Base-by-base conservation (phyloP, 1,140 invertebrate genomes). In the Drosophila arawakana region DNA sequence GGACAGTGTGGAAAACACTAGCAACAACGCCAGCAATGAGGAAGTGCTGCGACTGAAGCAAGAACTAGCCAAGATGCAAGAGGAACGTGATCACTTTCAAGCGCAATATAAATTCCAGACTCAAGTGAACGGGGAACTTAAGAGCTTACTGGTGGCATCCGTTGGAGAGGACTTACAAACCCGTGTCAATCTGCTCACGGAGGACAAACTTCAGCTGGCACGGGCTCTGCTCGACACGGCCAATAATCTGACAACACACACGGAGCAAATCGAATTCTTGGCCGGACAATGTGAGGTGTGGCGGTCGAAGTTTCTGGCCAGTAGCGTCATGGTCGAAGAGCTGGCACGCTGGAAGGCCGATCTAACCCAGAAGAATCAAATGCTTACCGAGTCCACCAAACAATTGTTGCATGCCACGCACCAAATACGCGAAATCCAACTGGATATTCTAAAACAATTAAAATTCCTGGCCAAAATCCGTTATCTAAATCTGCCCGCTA, bases 261-360 rank as follows among this genome's bases (percentile, higher is more conserved):
- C 97, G 92, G 97, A 98, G 92, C 97, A 98, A 93, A 96, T 97
- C 3, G 98, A 98, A 91, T 97, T 96, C 94, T 93, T 98, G 21
- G 96, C 97, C 25, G 97, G 97, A 3, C 97, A 98, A 84, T 98
- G 97, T 92, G 97, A 99, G 94, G 97, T 98, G 61, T 98, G 97
- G 97, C 95, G 97, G 72, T 98, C 97, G 83, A 98, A 98, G 95
- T 99, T 98, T 93, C 93, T 98, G 78, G 97, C 97, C 21, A 97
- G 97, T 94, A 98, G 97, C 91, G 95, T 98, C 58, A 97, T 98
- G 95, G 95, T 97, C 7, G 97, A 98, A 93, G 97, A 98, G 93
- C 92, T 98, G 71, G 97, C 97, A 2, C 94, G 95, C 63, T 97
- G 96, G 94, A 97, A 98, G 92, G 96, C 96, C 61, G 94, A 95